phyloP scores from a whole-genome alignment of 1,140 invertebrate genomes.

The Lepidurus arcticus region DNA sequence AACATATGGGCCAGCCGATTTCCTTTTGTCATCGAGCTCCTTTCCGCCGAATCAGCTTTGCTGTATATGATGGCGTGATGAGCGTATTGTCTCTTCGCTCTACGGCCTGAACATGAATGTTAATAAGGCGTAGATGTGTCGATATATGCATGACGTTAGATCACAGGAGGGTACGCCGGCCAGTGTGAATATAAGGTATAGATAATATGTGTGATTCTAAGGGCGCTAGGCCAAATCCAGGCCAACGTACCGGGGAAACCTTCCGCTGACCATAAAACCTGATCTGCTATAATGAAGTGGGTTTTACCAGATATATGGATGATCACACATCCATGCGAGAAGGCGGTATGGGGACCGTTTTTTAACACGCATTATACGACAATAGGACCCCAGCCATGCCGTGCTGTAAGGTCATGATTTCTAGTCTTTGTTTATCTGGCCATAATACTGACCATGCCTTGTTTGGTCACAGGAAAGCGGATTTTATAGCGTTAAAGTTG shows the following conservation, averaged over 20 bases:
- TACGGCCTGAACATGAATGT: not conserved
- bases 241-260: not conserved
- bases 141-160: not conserved
- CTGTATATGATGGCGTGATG: not conserved
- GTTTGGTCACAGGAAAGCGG: not conserved
- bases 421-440: constrained; percentile 11
- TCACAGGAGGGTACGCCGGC: not conserved
- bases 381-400: not conserved
- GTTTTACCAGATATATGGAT: not conserved
- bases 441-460: not conserved
- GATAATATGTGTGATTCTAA: not conserved
- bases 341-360: not conserved
- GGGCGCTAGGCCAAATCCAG: not conserved
- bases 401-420: not conserved
- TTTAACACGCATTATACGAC: not conserved
- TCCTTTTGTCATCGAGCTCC: not conserved
- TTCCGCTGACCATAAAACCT: constrained; percentile 13
- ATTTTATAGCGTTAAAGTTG: not conserved
- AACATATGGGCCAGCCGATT: not conserved
- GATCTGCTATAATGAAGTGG: constrained; percentile 21
- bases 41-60: constrained; percentile 1
- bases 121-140: constrained; percentile 19
- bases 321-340: constrained; percentile 17
- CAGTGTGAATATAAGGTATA: too few relatives aligned
- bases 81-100: not conserved